Evolutionary conservation across 2,797 vertebrate genomes (phyloP).

Genomic region (Oryzias dopingdopingensis): DNA sequence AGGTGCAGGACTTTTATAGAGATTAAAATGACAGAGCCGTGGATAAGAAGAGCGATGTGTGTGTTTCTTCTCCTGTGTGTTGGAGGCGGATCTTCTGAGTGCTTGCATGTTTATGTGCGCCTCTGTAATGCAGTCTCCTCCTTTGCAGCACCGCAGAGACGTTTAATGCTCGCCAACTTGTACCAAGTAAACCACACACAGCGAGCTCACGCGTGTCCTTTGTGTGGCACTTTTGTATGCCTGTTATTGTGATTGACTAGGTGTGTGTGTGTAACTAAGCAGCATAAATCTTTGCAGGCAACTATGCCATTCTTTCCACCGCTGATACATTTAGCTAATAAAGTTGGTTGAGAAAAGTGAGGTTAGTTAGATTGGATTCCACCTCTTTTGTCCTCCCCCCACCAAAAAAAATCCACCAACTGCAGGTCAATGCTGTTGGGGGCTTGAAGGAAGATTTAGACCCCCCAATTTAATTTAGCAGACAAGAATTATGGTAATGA

Average conservation of each 20-base stretch:
- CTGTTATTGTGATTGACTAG: slow-evolving; percentile 3
- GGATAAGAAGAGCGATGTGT: slow-evolving; percentile 26
- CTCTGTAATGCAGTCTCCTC: slow-evolving; percentile 49
- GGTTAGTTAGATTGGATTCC: slow-evolving; percentile 70
- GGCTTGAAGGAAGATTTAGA: slow-evolving; percentile 53
- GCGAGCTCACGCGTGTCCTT: slow-evolving; percentile 41
- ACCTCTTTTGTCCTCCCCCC: slow-evolving; percentile 57
- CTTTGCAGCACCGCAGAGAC: slow-evolving; percentile 42
- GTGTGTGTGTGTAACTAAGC: slow-evolving; percentile 22
- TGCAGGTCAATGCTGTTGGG: slow-evolving; percentile 60
- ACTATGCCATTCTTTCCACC: slow-evolving; percentile 41
- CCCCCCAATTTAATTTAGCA: slow-evolving; percentile 77
- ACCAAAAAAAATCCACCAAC: slow-evolving; percentile 18
- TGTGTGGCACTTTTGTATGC: slow-evolving; percentile 43
- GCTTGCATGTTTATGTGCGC: slow-evolving; percentile 57
- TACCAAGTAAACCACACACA: slow-evolving; percentile 46
- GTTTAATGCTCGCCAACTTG: slow-evolving; percentile 39
- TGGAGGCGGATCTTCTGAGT: slow-evolving; percentile 28
- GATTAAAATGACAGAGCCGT: slow-evolving; percentile 53
- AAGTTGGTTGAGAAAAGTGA: slow-evolving; percentile 68
- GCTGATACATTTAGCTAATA: slow-evolving; percentile 75
- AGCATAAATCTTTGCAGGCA: slow-evolving; percentile 37
- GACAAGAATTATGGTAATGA: slow-evolving; percentile 79
- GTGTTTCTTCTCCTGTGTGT: slow-evolving; percentile 7
- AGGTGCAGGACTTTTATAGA: slow-evolving; percentile 25